Conservation (phyloP, 2,888 invertebrate species). For the Lepetodrilus schrolli region DNA sequence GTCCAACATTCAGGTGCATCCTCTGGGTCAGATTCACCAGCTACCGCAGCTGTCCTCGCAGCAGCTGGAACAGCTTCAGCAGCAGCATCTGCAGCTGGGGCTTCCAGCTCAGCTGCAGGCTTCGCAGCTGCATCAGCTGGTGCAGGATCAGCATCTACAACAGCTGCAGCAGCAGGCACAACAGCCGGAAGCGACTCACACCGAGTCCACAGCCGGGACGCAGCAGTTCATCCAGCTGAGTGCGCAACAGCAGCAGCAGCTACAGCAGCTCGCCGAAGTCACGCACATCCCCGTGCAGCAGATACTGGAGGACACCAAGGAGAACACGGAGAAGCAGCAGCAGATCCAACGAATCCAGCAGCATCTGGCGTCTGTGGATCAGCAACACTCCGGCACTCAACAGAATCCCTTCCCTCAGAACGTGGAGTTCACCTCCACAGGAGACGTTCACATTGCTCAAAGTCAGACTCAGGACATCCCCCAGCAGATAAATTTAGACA, state of each 20-base stretch:
- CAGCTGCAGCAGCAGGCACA: constrained; percentile 46
- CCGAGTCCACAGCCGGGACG: background rate
- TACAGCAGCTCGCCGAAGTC: constrained; percentile 16
- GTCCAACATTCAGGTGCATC: constrained; percentile 40
- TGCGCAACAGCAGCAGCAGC: constrained; percentile 26
- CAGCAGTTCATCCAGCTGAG: constrained; percentile 23
- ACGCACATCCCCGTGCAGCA: constrained; percentile 23
- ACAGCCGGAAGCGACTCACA: constrained; percentile 2
- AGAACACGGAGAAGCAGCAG: constrained; percentile 28
- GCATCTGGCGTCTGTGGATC: constrained; percentile 36
- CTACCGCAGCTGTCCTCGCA: constrained; percentile 39
- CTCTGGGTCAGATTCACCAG: constrained; percentile 74
- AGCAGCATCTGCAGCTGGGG: constrained; percentile 44
- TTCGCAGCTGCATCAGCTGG: constrained; percentile 47
- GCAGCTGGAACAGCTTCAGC: constrained; percentile 49
- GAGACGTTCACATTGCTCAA: constrained; percentile 22
- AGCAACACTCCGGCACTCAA: constrained; percentile 28
- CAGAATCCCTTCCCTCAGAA: constrained; percentile 21
- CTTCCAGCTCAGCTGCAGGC: constrained; percentile 53
- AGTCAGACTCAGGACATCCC: constrained; percentile 34
- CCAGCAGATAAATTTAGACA: constrained; percentile 8
- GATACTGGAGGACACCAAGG: constrained; percentile 6
- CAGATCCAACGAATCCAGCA: constrained; percentile 38
- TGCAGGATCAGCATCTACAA: constrained; percentile 50
- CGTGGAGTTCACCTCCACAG: constrained; percentile 1